A percentile compares a stretch with the other conserved stretches of the same genome.
These are phyloP conservation scores for Kuschelorhynchus macadamiae DNA, from an alignment of 2,888 invertebrate genomes.

Conservation along the genomic window DNA sequence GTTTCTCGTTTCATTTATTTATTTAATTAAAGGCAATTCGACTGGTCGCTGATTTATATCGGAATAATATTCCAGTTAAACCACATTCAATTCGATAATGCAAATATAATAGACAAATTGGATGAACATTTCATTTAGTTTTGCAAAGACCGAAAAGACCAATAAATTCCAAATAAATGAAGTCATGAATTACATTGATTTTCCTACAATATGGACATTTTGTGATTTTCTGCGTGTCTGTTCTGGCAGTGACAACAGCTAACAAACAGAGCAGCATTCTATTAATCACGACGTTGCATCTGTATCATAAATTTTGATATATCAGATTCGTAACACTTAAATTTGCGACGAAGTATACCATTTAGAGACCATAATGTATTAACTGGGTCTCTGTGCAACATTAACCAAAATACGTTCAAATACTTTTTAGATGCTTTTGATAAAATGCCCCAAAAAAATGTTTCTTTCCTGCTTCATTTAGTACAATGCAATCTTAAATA, in stretches of 20 bases:
- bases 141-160: background rate
- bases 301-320: background rate
- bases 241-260: no score
- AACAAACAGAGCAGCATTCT: no score
- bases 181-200: background rate
- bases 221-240: background rate
- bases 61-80: background rate
- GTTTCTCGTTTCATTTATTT: background rate
- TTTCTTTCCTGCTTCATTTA: no score
- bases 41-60: background rate
- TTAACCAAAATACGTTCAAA: no score
- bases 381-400: no score
- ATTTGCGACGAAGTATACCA: no score
- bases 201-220: background rate
- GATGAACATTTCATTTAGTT: background rate
- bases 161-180: no score
- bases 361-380: no score
- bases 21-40: background rate
- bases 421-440: no score
- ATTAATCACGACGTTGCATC: background rate
- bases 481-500: no score
- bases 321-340: no score
- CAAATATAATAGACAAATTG: background rate
- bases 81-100: background rate
- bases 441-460: no score